Percentiles rank a stretch among this genome's conserved stretches.
Conservation (phyloP, 2,797 vertebrate species). For the Lepidocolaptes lacrymiger region DNA sequence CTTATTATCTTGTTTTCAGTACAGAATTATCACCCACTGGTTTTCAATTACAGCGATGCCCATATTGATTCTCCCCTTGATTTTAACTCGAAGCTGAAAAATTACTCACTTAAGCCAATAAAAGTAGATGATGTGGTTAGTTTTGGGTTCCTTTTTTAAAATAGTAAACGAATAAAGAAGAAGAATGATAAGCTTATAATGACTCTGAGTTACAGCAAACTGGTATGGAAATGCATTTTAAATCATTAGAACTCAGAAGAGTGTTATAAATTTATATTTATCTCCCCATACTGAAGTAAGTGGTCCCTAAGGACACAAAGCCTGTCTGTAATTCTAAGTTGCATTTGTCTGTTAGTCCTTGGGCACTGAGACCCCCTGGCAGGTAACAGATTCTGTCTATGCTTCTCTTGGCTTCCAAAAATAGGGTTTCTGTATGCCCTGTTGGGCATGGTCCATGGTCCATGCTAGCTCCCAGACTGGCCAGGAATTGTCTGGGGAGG, state of each 20-base stretch:
- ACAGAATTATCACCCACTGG: conserved; percentile 81
- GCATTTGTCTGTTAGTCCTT: neutral
- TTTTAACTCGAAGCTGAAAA: conserved; percentile 81
- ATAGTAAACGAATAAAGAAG: conserved; percentile 55
- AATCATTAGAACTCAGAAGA: conserved; percentile 64
- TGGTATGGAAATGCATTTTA: conserved; percentile 61
- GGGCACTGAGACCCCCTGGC: conserved; percentile 5
- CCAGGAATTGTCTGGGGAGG: neutral
- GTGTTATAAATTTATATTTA: conserved; percentile 45
- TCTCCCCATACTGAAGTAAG: neutral
- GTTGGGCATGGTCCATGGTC: neutral
- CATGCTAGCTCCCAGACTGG: neutral
- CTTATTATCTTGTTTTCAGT: conserved; percentile 81
- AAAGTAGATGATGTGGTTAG: conserved; percentile 69
- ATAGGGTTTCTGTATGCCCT: neutral
- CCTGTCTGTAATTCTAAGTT: neutral
- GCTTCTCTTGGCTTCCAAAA: neutral
- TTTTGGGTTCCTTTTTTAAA: conserved; percentile 56
- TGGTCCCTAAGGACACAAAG: conserved; percentile 13
- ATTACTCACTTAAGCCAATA: conserved; percentile 79
- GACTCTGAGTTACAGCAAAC: conserved; percentile 54
- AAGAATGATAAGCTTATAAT: conserved; percentile 54
- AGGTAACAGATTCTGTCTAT: neutral
- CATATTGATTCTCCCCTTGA: conserved; percentile 81
- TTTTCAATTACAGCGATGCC: conserved; percentile 82